phyloP scores from a whole-genome alignment of 1,140 invertebrate genomes.

The Trialeurodes vaporariorum region DNA sequence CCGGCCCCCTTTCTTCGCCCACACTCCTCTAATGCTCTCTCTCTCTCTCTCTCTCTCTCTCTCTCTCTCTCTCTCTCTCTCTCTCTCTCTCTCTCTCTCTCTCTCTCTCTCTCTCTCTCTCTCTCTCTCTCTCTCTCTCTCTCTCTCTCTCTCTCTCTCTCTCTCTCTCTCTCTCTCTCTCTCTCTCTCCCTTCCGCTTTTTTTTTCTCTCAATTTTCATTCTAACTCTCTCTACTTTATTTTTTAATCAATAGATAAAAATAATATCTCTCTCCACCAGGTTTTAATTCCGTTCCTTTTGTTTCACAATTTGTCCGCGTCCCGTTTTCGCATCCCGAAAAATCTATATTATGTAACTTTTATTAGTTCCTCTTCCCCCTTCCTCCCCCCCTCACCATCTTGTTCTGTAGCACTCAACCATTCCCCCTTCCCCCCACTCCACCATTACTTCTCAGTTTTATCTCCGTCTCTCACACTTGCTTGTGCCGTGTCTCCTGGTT shows the following conservation, averaged over 20 bases:
- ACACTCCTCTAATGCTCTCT: not conserved
- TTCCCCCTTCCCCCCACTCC: too few species aligned
- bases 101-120: too few species aligned
- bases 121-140: too few species aligned
- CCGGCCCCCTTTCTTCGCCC: not conserved
- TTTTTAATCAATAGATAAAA: not conserved
- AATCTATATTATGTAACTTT: not conserved
- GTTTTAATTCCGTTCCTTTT: not conserved
- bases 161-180: not conserved
- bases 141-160: not conserved
- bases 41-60: not conserved
- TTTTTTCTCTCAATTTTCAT: not conserved
- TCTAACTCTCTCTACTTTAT: not conserved
- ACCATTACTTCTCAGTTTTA: too few species aligned
- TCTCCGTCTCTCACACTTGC: not conserved
- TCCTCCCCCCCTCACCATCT: not conserved
- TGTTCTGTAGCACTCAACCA: too few species aligned
- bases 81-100: not conserved
- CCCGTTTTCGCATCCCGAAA: not conserved
- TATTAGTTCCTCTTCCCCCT: not conserved
- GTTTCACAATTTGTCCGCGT: not conserved
- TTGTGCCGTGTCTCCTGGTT: not conserved
- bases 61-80: not conserved
- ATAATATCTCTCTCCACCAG: not conserved
- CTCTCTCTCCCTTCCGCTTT: not conserved